A percentile compares a stretch with the other conserved stretches of the same genome.
These are phyloP conservation scores for Zaprionus lineosus DNA, from an alignment of 2,888 invertebrate species.

Conservation along the genomic window DNA sequence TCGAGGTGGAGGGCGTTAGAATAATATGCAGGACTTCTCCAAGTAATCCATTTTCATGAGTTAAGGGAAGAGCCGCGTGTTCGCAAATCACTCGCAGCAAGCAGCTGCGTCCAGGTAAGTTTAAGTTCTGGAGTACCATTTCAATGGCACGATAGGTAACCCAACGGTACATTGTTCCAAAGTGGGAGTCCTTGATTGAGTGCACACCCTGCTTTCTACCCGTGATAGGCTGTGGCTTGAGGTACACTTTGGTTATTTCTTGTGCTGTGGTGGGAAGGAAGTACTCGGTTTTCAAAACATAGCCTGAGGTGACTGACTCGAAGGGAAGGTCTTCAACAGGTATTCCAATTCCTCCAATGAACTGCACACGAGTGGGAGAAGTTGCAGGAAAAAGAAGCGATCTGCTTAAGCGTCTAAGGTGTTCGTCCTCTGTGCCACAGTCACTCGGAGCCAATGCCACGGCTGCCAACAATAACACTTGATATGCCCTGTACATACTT, in stretches of 20 bases:
- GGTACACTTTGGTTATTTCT: conserved; percentile 66
- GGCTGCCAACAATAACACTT: neutral
- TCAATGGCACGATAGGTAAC: conserved; percentile 78
- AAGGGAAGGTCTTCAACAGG: conserved; percentile 76
- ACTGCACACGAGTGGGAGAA: conserved; percentile 80
- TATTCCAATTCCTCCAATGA: conserved; percentile 81
- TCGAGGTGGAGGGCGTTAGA: conserved; percentile 89
- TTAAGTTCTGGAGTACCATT: conserved; percentile 84
- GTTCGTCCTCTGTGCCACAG: conserved; percentile 4
- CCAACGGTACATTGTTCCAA: conserved; percentile 75
- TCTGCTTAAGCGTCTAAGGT: conserved; percentile 49
- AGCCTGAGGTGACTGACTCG: conserved; percentile 81
- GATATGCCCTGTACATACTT: too few relatives aligned
- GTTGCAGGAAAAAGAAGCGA: conserved; percentile 79
- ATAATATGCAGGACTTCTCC: conserved; percentile 90
- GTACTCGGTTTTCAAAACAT: conserved; percentile 81
- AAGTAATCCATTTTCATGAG: conserved; percentile 87
- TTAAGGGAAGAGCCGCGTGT: conserved; percentile 87
- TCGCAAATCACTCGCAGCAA: conserved; percentile 90
- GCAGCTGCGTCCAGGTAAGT: conserved; percentile 87
- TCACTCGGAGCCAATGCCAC: conserved; percentile 2
- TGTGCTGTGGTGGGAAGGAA: conserved; percentile 75
- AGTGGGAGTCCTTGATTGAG: conserved; percentile 8
- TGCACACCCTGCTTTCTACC: conserved; percentile 25
- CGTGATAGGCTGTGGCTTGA: conserved; percentile 75